Evolutionary conservation across 2,797 vertebrate species (phyloP).

Genomic region (Mus minutoides): DNA sequence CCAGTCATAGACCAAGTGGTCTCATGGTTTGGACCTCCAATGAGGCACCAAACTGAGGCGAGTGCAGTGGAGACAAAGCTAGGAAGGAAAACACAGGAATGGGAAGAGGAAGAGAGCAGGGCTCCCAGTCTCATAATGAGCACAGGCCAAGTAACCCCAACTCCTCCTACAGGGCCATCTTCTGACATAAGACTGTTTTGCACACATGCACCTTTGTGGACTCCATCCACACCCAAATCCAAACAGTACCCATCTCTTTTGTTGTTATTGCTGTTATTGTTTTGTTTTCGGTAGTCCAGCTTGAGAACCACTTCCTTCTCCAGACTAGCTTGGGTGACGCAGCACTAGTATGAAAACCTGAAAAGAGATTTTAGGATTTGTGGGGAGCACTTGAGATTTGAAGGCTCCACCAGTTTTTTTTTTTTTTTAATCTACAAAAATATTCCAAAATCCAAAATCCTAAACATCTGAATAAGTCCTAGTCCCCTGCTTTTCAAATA

Average conservation of each 20-base stretch:
- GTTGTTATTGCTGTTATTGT: background rate
- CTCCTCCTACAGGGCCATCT: background rate
- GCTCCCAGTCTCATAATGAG: background rate
- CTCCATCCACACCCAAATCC: background rate
- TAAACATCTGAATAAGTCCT: background rate
- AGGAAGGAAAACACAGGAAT: background rate
- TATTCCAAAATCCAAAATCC: background rate
- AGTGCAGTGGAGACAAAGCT: background rate
- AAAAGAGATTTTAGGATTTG: background rate
- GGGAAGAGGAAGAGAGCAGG: background rate
- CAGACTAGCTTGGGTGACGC: background rate
- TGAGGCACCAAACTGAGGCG: background rate
- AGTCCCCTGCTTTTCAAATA: background rate
- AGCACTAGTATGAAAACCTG: background rate
- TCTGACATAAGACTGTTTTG: background rate
- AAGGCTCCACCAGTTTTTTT: background rate
- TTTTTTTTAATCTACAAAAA: background rate
- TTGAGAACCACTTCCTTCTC: background rate
- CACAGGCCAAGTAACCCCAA: background rate
- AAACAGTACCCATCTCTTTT: background rate
- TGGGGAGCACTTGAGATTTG: background rate
- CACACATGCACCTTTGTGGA: background rate
- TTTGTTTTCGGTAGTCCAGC: background rate
- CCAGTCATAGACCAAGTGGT: background rate
- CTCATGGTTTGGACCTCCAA: background rate